Evolutionary conservation across 2,888 invertebrate species (phyloP).

Genomic region (Phasia obesa): DNA sequence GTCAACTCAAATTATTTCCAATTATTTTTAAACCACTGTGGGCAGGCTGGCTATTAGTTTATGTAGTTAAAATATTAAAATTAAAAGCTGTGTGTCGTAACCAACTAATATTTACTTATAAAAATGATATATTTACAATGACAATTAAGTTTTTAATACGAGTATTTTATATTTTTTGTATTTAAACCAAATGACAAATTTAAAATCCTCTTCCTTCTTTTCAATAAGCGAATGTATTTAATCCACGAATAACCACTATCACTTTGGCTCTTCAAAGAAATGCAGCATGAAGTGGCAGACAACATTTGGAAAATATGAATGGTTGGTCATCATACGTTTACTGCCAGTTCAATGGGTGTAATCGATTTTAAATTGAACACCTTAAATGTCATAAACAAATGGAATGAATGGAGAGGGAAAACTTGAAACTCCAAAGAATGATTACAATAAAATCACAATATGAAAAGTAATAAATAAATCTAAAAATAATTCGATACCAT

Average conservation of each 20-base stretch:
- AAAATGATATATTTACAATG: conserved; percentile 49
- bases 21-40: no score
- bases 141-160: neutral
- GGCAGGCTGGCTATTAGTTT: no score
- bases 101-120: neutral
- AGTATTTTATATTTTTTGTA: neutral
- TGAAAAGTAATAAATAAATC: conserved; percentile 71
- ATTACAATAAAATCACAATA: conserved; percentile 64
- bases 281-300: conserved; percentile 12
- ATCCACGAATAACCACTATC: conserved; percentile 3
- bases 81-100: neutral
- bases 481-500: conserved; percentile 67
- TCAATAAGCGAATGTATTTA: conserved; percentile 15
- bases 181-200: conserved; percentile 45
- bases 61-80: no score
- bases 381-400: conserved; percentile 70
- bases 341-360: conserved; percentile 66
- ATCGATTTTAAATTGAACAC: conserved; percentile 71
- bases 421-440: conserved; percentile 58
- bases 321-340: conserved; percentile 59
- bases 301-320: conserved; percentile 42
- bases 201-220: conserved; percentile 44
- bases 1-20: no score
- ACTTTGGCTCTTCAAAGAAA: conserved; percentile 43
- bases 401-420: conserved; percentile 35